Base-by-base conservation (phyloP, 2,113 vertebrate species). In the Micronycteris hirsuta region DNA sequence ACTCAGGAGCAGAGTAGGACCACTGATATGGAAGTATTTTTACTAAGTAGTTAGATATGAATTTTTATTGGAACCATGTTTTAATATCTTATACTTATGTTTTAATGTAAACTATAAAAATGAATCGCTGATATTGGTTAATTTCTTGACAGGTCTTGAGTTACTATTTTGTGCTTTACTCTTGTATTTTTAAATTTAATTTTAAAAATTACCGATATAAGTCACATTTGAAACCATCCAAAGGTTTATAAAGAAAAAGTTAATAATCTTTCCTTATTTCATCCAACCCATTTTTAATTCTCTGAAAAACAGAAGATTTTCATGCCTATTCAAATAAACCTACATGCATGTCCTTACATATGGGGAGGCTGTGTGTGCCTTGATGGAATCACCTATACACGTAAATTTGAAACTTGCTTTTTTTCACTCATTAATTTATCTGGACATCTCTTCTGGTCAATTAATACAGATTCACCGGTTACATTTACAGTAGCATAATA, bases 61-160 rank as follows among this genome's bases (percentile, higher is more conserved):
- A 45, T 43, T 81, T 94, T 95, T 43, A 83, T 41, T 95, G 70
- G 58, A 61, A 76, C 26, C 85, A 36, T 43, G 26, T 74, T 95
- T 86, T 95, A 80, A 7, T 61, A 56, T 84, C 95, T 89, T 76
- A 76, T 38, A 70, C 17, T 86, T 84, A 47, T 1, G 36, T 68
- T 78, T 91, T 67, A 65, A 41, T 87, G 33, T 92, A 82, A 67
- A 91, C 41, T 85, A 49, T 13, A 67, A 89, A 95, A 91, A 33
- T 80, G 33, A 86, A 11, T 31, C 36, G 31, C 13, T 61, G 22
- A 26, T 77, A 54, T 10, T 31, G 83, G 33, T 82, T 94, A 56
- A 71, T 86, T 90, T 90, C 63, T 80, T 80, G 52, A 83, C 28
- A 33, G 5, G 84, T 87, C 67, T 87, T 17, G 19, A 78, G 6